Evolutionary conservation across 2,797 vertebrate species (phyloP).

Genomic region (Pseudotriccus pelzelni): DNA sequence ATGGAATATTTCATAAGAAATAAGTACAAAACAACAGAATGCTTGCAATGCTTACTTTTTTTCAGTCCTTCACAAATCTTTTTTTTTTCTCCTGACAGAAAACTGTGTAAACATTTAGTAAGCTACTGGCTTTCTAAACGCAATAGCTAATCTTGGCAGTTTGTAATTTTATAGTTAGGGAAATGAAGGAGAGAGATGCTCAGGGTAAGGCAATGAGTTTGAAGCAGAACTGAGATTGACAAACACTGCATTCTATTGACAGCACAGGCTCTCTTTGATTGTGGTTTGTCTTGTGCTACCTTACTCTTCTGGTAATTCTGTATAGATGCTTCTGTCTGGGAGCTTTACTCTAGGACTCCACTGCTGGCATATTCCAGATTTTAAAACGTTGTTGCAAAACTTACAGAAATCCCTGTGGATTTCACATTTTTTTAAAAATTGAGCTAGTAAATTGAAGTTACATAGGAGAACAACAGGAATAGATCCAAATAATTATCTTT

Average conservation of each 20-base stretch:
- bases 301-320: neutral
- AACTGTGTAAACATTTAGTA: neutral
- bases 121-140: neutral
- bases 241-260: neutral
- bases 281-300: neutral
- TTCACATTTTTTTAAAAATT: neutral
- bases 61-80: neutral
- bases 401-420: neutral
- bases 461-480: neutral
- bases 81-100: neutral
- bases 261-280: neutral
- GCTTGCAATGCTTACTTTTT: neutral
- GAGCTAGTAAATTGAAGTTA: neutral
- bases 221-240: neutral
- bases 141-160: neutral
- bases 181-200: neutral
- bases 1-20: constrained; percentile 14
- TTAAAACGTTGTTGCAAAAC: neutral
- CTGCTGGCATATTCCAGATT: neutral
- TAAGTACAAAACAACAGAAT: neutral
- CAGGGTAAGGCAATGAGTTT: neutral
- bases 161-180: neutral
- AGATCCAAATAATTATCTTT: neutral
- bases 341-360: neutral
- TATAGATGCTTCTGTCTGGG: neutral